Evolutionary conservation across 2,888 invertebrate genomes (phyloP), one percentile per base, ranked within the genome.

Genomic region (Dexiosoma caninum): DNA sequence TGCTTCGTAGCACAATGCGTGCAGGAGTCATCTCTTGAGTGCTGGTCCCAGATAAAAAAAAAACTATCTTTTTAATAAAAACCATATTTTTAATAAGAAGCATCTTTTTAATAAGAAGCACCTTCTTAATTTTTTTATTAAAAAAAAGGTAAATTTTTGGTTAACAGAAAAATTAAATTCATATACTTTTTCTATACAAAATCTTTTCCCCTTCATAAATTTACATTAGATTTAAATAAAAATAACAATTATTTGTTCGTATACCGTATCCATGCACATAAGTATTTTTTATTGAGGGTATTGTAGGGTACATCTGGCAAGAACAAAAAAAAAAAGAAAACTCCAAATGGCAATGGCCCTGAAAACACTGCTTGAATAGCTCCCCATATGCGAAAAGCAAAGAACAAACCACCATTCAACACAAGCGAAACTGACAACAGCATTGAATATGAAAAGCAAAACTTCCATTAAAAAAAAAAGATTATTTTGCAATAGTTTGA

Each of bases 281-380:
- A n/a, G n/a, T n/a, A n/a, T n/a, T n/a, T n/a, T n/a, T n/a, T n/a
- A n/a, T n/a, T 19, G 5, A 21, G 0, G 14, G 8, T 42, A 12
- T 2, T 44, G 53, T 72, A 78, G 60, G 44, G 59, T 49, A 16
- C 37, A 21, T 9, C 9, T 27, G 42, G 12, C 37, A 14, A 74
- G 37, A 55, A 49, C 46, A 53, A 12, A 67, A 53, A 16, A 69
- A 62, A 12, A 67, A 53, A 16, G 64, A 62, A 80, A 67, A 57
- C 55, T 59, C 40, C 75, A 82, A 82, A 82, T 83, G 82, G 82
- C 82, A 83, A 83, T 83, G 83, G 82, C 83, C 83, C 76, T 83
- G 83, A 83, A 82, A 81, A 74, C 51, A 81, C 53, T 79, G 81
- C 76, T 81, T 81, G 69, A 77, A 69, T 81, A 77, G 67, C 77